Base-by-base conservation (phyloP, 2,888 invertebrate species). In the Lochmaea capreae region DNA sequence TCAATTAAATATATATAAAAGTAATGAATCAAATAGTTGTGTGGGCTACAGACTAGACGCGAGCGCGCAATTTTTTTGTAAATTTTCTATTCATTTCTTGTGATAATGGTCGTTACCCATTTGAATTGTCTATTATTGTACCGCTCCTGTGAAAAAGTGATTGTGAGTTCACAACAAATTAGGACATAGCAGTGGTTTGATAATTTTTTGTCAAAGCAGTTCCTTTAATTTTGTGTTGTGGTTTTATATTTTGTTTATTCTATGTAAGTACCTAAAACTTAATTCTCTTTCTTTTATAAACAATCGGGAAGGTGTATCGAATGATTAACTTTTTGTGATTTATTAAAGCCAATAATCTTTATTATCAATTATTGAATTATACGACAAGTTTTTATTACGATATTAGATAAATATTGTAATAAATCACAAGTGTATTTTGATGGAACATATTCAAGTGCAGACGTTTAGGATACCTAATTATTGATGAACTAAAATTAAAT, bases 41-140 rank as follows among this genome's bases (percentile, higher is more conserved):
- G 65, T 65, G 18, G n/a, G 26, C 2, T n/a, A 33, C 42, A 52
- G 33, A n/a, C 14, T 59, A 59, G 18, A 16, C 46, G 26, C 43
- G 59, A 43, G 59, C 61, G 46, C 46, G 67, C 14, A 54, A 54
- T 46, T 22, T 59, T 67, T 67, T 49, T 67, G 22, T 65, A 43
- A 59, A 16, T 61, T 59, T 67, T 67, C 11, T n/a, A 33, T 59
- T 42, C 43, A 42, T 8, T 59, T 67, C 14, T 58, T 67, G 67
- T 49, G 59, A 67, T 59, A 67, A 67, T 67, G 67, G 43, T 67
- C 59, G 67, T 67, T 67, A 59, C 61, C 67, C 14, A 22, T 67
- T 16, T 22, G 49, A 67, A 14, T 26, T 46, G 43, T 46, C 46
- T 12, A 46, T 67, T 67, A 42, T 42, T 59, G 46, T 59, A 59